A percentile compares a stretch with the other conserved stretches of the same genome.
Evolutionary conservation across 2,888 invertebrate genomes (phyloP).

Genomic region (Heliconius erato): DNA sequence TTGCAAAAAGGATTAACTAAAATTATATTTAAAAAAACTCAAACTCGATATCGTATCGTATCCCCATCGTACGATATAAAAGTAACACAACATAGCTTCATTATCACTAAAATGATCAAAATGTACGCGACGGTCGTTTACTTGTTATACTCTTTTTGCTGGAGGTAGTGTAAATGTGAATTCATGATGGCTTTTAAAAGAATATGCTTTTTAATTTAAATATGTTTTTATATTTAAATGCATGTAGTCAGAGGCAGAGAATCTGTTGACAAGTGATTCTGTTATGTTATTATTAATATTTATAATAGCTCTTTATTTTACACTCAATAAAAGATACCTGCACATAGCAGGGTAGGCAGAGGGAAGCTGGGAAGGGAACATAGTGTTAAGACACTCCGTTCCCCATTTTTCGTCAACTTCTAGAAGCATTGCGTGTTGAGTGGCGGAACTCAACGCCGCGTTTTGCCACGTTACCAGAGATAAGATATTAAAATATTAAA

Average conservation of each 20-base stretch:
- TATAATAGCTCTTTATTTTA: too few species aligned
- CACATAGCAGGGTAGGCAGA: too few species aligned
- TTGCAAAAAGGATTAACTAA: too few species aligned
- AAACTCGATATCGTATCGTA: constrained; percentile 6
- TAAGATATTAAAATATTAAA: too few species aligned
- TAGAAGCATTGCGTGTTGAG: not conserved
- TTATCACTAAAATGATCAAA: constrained; percentile 39
- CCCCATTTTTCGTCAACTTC: too few species aligned
- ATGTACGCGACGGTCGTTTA: constrained; percentile 29
- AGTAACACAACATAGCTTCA: constrained; percentile 28
- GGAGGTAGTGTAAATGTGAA: constrained; percentile 8
- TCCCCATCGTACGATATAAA: constrained; percentile 4
- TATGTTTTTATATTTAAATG: not conserved
- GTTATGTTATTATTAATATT: not conserved
- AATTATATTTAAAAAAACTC: too few species aligned
- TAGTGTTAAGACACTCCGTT: too few species aligned
- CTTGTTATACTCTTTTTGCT: constrained; percentile 25
- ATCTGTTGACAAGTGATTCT: not conserved
- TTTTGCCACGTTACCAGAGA: too few species aligned
- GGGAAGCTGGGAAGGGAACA: too few species aligned
- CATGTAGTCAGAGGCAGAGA: too few species aligned
- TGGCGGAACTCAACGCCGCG: too few species aligned
- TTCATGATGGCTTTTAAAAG: constrained; percentile 17
- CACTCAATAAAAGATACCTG: too few species aligned
- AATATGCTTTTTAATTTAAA: not conserved